phyloP scores from a whole-genome alignment of 2,113 vertebrate genomes.

The Coptodon rendalli region DNA sequence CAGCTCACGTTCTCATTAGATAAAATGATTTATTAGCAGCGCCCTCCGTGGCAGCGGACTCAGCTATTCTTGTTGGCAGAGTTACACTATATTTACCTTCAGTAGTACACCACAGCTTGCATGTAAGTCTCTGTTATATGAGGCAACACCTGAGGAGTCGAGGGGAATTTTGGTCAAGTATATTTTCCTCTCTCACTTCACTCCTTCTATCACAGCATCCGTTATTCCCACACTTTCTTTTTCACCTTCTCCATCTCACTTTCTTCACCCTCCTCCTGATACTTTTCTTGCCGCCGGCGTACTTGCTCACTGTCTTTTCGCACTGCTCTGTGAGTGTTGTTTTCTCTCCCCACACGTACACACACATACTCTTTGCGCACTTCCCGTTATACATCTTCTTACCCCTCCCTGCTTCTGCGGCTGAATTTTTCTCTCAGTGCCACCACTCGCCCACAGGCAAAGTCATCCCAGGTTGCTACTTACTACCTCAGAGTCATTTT shows the following conservation, averaged over 20 bases:
- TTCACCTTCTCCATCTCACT: not conserved
- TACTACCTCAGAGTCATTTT: constrained; percentile 47
- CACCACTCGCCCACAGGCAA: constrained; percentile 34
- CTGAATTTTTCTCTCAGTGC: constrained; percentile 26
- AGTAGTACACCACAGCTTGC: not conserved
- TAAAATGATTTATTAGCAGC: constrained; percentile 7
- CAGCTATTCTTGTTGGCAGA: not conserved
- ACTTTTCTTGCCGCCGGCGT: constrained; percentile 2
- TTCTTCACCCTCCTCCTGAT: not conserved
- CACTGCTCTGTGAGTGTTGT: constrained; percentile 1
- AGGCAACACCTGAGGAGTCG: not conserved
- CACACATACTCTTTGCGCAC: not conserved
- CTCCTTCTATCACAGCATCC: not conserved
- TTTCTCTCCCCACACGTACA: not conserved
- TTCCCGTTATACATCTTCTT: not conserved
- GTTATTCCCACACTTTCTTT: not conserved
- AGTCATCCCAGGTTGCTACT: constrained; percentile 37
- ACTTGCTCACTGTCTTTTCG: not conserved
- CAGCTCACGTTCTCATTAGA: not conserved
- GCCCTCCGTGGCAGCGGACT: not conserved
- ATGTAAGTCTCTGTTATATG: not conserved
- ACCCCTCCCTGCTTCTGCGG: constrained; percentile 13
- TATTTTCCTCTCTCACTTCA: not conserved
- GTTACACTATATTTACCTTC: constrained; percentile 12
- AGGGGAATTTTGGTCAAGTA: not conserved